Evolutionary conservation across 2,888 invertebrate genomes (phyloP).

Genomic region (Lasioglossum zephyrum): DNA sequence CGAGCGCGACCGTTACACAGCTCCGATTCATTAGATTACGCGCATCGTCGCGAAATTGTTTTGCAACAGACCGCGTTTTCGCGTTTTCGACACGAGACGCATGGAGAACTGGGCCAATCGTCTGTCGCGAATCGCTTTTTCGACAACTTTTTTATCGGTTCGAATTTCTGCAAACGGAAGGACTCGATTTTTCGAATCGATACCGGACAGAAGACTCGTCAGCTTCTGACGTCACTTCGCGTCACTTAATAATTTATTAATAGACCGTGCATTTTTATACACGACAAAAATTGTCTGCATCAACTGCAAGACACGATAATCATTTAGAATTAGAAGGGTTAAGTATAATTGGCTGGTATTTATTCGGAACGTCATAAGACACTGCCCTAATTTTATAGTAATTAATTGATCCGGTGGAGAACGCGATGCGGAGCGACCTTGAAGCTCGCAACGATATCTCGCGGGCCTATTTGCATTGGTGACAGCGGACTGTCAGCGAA

Average conservation of each 20-base stretch:
- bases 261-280: too few relatives aligned
- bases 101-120: neutral
- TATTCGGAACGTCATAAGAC: too few relatives aligned
- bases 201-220: neutral
- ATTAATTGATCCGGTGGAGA: neutral
- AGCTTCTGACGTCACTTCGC: neutral
- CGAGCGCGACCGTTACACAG: conserved; percentile 47
- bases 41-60: neutral
- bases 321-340: too few relatives aligned
- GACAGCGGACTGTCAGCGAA: conserved; percentile 16
- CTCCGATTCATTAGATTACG: conserved; percentile 54
- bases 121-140: neutral
- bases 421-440: neutral
- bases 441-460: neutral
- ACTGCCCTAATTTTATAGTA: neutral
- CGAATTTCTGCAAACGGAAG: neutral
- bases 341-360: too few relatives aligned
- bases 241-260: too few relatives aligned
- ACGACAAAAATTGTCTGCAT: too few relatives aligned
- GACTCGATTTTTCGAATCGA: neutral
- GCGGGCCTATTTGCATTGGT: conserved; percentile 43
- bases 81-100: neutral
- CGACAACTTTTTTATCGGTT: neutral
- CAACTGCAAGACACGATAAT: too few relatives aligned
- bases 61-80: conserved; percentile 2